These are phyloP conservation scores for Cyclargus thomasi DNA, from an alignment of 1,140 invertebrate species.

Conservation along the genomic window DNA sequence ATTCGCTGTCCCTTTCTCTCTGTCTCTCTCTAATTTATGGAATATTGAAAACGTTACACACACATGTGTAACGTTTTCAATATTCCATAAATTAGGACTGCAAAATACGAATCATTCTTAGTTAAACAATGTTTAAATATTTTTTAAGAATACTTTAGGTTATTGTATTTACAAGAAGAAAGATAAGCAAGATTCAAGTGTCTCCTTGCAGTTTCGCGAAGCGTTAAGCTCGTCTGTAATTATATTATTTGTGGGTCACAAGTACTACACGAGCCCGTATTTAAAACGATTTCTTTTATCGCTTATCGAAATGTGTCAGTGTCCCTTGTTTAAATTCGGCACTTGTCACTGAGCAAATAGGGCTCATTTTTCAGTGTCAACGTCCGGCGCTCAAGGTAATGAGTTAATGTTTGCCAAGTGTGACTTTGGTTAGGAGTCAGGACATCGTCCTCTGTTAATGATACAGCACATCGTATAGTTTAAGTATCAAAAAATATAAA, in stretches of 20 bases:
- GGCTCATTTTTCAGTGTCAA: not conserved
- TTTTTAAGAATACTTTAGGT: too few relatives aligned
- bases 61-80: too few relatives aligned
- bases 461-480: too few relatives aligned
- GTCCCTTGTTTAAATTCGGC: not conserved
- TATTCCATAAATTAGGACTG: too few relatives aligned
- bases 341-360: not conserved
- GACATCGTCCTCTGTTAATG: not conserved
- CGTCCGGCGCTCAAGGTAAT: not conserved
- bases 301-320: conserved; percentile 13
- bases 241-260: not conserved
- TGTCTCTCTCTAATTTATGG: too few relatives aligned
- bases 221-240: not conserved
- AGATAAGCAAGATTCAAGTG: not conserved
- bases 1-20: too few relatives aligned
- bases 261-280: not conserved
- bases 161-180: too few relatives aligned
- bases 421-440: not conserved
- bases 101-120: too few relatives aligned
- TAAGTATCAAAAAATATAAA: too few relatives aligned
- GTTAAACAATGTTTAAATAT: too few relatives aligned
- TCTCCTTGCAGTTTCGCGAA: not conserved
- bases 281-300: conserved; percentile 6
- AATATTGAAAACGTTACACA: too few relatives aligned
- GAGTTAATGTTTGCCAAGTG: too few relatives aligned